phyloP scores from a whole-genome alignment of 2,113 vertebrate genomes.

The Cranoglanis bouderius region DNA sequence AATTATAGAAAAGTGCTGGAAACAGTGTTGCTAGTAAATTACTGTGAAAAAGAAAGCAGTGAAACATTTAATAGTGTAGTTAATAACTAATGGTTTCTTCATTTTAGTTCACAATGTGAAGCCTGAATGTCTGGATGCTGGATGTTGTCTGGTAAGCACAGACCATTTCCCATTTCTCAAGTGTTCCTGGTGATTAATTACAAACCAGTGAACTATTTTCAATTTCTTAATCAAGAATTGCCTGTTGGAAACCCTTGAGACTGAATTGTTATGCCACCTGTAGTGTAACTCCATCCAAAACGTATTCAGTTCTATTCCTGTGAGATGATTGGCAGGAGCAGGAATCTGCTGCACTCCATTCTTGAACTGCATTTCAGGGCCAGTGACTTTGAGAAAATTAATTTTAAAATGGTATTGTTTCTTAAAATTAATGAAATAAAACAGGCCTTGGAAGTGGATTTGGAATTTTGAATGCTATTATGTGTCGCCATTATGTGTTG shows the following conservation, averaged over 20 bases:
- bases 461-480: background rate
- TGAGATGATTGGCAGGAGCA: slow-evolving; percentile 27
- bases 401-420: background rate
- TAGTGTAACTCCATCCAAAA: background rate
- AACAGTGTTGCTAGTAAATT: background rate
- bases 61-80: background rate
- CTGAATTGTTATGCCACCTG: background rate
- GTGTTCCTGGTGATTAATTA: background rate
- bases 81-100: slow-evolving; percentile 40
- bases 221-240: background rate
- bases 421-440: background rate
- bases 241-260: background rate
- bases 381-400: background rate
- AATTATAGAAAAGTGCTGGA: background rate
- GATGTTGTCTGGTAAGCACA: slow-evolving; percentile 89
- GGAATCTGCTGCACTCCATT: too few species aligned
- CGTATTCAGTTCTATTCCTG: slow-evolving; percentile 31
- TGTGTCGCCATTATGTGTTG: background rate
- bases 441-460: background rate
- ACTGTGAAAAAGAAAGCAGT: background rate
- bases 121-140: slow-evolving; percentile 91
- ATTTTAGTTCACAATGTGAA: slow-evolving; percentile 98
- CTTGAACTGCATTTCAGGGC: background rate
- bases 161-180: background rate
- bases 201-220: background rate